These are phyloP conservation scores for Drosophila bunnanda DNA, from an alignment of 2,888 invertebrate genomes.

Conservation along the genomic window DNA sequence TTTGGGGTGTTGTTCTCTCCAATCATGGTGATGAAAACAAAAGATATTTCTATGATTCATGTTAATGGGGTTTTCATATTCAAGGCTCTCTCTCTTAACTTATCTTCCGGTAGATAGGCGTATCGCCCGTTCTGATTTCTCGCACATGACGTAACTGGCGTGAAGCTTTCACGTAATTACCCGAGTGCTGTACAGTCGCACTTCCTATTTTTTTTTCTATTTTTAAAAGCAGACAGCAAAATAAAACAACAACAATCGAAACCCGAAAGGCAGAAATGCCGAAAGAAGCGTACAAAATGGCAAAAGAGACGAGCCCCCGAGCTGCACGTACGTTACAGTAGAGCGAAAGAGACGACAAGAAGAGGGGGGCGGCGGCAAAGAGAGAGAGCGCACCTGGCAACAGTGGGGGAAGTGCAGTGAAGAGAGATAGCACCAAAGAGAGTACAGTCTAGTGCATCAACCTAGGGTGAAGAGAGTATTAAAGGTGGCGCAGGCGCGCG, in stretches of 20 bases:
- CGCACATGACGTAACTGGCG: slow-evolving; percentile 40
- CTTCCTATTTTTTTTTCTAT: slow-evolving; percentile 45
- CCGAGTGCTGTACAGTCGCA: slow-evolving; percentile 40
- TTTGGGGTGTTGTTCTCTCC: not conserved
- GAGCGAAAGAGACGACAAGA: slow-evolving; percentile 3
- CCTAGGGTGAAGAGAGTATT: slow-evolving; percentile 26
- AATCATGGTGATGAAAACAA: slow-evolving; percentile 5
- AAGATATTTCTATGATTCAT: slow-evolving; percentile 29
- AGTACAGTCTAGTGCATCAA: slow-evolving; percentile 18
- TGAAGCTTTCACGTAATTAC: slow-evolving; percentile 47
- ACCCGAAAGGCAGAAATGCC: slow-evolving; percentile 24
- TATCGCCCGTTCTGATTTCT: slow-evolving; percentile 16
- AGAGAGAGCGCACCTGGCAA: slow-evolving; percentile 17
- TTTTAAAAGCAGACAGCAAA: slow-evolving; percentile 26
- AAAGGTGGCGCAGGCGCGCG: slow-evolving; percentile 58
- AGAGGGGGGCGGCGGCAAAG: not conserved
- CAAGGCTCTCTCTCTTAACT: slow-evolving; percentile 26
- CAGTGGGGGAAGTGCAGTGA: slow-evolving; percentile 4
- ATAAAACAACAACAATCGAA: slow-evolving; percentile 12
- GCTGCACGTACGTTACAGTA: slow-evolving; percentile 17
- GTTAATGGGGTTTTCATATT: slow-evolving; percentile 24
- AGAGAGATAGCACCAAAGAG: slow-evolving; percentile 1
- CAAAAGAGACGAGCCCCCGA: slow-evolving; percentile 69
- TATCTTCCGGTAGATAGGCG: slow-evolving; percentile 25
- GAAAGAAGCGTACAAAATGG: slow-evolving; percentile 33